Conservation (phyloP, 2,797 vertebrate species). For the Molothrus aeneus region DNA sequence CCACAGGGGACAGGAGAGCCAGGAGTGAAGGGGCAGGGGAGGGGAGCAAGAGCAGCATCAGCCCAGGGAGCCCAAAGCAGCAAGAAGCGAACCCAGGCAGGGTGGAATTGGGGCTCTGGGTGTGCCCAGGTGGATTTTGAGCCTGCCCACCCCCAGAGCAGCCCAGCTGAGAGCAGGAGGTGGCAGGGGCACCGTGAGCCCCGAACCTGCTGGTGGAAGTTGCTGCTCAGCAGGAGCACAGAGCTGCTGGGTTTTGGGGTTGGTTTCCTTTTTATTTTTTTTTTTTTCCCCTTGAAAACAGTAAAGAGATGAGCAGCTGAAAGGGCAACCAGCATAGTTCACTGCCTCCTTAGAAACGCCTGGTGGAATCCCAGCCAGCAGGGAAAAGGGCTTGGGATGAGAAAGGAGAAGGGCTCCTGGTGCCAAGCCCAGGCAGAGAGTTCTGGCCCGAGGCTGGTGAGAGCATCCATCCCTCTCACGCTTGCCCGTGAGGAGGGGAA, state of each 20-base stretch:
- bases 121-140: not conserved
- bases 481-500: not conserved
- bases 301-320: conserved; percentile 35
- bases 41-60: too few species aligned
- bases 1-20: not conserved
- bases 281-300: not conserved
- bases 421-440: not conserved
- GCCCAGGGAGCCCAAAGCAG: not conserved
- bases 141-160: not conserved
- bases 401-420: not conserved
- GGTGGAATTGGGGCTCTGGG: not conserved
- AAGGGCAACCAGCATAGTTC: not conserved
- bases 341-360: conserved; percentile 27
- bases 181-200: not conserved
- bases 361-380: conserved; percentile 14
- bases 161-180: not conserved
- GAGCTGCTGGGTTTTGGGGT: not conserved
- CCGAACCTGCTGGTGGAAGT: not conserved
- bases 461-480: not conserved
- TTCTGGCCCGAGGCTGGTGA: not conserved
- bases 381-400: not conserved
- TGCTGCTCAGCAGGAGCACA: not conserved
- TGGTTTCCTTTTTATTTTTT: not conserved
- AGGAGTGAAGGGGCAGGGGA: too few species aligned
- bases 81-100: not conserved